A percentile compares a stretch with the other conserved stretches of the same genome.
Conservation (phyloP, 1,140 invertebrate species). For the Zaprionus taronus region DNA sequence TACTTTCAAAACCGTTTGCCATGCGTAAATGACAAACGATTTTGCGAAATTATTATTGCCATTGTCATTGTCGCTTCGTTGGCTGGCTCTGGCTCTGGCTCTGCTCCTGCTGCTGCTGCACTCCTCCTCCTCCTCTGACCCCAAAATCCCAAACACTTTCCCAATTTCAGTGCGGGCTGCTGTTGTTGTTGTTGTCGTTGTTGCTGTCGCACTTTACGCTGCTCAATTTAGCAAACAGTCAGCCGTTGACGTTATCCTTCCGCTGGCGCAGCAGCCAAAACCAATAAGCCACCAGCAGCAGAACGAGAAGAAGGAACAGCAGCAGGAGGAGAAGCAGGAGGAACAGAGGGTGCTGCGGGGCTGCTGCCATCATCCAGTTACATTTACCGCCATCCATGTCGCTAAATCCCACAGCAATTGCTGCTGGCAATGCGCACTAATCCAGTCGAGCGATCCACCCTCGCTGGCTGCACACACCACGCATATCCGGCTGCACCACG, state of each 20-base stretch:
- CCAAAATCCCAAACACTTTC: slow-evolving; percentile 49
- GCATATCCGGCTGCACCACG: slow-evolving; percentile 53
- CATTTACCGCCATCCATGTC: slow-evolving; percentile 47
- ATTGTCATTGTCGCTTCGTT: slow-evolving; percentile 71
- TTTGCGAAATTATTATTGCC: slow-evolving; percentile 82
- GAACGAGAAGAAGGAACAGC: slow-evolving; percentile 7
- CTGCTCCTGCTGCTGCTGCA: neutral
- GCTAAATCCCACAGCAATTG: slow-evolving; percentile 79
- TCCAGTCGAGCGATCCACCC: slow-evolving; percentile 57
- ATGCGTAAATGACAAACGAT: slow-evolving; percentile 83
- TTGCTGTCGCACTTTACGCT: slow-evolving; percentile 75
- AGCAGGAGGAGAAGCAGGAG: slow-evolving; percentile 38
- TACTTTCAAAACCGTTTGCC: slow-evolving; percentile 83
- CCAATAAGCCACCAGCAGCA: slow-evolving; percentile 78
- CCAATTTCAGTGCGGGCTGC: slow-evolving; percentile 44
- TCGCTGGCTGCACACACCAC: slow-evolving; percentile 30
- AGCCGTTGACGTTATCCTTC: slow-evolving; percentile 82
- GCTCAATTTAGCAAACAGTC: slow-evolving; percentile 81
- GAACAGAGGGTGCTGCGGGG: neutral
- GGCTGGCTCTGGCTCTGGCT: slow-evolving; percentile 23
- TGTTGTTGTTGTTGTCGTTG: slow-evolving; percentile 48
- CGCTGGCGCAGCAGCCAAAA: slow-evolving; percentile 68
- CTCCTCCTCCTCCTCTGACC: slow-evolving; percentile 17
- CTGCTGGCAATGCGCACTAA: slow-evolving; percentile 73
- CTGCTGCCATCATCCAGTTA: slow-evolving; percentile 46